Base-by-base conservation (phyloP, 2,113 vertebrate genomes). In the Datnioides undecimradiatus region DNA sequence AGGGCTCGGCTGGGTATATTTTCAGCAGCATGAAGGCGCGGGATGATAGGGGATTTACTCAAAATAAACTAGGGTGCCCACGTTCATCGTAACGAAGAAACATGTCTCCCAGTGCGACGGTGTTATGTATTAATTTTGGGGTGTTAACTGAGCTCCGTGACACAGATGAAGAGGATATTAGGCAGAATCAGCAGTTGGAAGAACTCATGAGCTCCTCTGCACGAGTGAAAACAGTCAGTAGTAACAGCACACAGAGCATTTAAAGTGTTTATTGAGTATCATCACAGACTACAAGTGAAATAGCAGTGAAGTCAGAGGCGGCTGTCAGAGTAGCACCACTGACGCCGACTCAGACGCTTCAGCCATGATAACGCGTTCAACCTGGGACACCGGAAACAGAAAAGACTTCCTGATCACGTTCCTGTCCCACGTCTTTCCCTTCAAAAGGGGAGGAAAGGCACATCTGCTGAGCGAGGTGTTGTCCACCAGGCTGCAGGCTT, bases 201-300 rank as follows among this genome's bases (percentile, higher is more conserved):
- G 31, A 21, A 57, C 55, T 6, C 13, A 5, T 33, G 36, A n/a
- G 33, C 4, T 29, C 17, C 17, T 33, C 3, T 19, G 25, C 12
- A 23, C 25, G 29, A 19, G 3, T 25, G 19, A 41, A 63, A 19
- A 16, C 11, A 65, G 25, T 45, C 23, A 68, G 23, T 34, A n/a
- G 76, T 12, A 23, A 19, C 16, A 49, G 45, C 3, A 48, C 1
- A 33, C 27, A 68, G 7, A 49, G 46, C 33, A 85, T 73, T 87
- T 80, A 36, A 76, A 83, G 83, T 49, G 83, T 94, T 95, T 94
- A 93, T 93, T 93, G 71, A 84, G 74, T 52, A 57, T 83, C 48
- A 78, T 86, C 66, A 86, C 49, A 89, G 74, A 76, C 38, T 65
- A 65, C 46, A 86, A 77, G 82, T 71, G 84, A 84, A 74, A 72